These are phyloP conservation scores for Idaea straminata DNA, from an alignment of 2,888 invertebrate genomes.

Conservation along the genomic window DNA sequence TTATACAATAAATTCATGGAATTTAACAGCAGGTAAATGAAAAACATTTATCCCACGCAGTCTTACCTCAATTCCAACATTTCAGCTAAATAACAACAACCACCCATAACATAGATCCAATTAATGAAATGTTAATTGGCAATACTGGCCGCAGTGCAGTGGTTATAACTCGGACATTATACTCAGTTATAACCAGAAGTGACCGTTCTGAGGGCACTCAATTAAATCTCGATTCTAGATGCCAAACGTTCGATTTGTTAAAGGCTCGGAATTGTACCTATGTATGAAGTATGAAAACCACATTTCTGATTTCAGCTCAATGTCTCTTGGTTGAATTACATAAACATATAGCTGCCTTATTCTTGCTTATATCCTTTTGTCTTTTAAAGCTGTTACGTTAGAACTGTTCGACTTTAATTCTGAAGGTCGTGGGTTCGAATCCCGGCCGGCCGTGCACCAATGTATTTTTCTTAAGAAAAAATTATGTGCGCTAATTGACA, in stretches of 20 bases:
- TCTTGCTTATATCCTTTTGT: too few species aligned
- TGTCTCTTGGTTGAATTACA: not conserved
- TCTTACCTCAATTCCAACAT: not conserved
- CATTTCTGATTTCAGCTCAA: not conserved
- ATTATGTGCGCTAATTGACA: too few species aligned
- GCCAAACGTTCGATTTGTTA: not conserved
- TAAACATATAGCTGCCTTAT: too few species aligned
- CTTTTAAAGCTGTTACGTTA: too few species aligned
- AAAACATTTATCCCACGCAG: not conserved
- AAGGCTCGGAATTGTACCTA: not conserved
- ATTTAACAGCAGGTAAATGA: not conserved
- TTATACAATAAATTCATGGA: not conserved
- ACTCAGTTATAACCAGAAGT: slow-evolving; percentile 14
- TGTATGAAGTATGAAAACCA: not conserved
- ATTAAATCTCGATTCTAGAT: not conserved
- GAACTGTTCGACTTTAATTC: too few species aligned
- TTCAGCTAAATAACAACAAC: not conserved
- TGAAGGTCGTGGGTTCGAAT: too few species aligned
- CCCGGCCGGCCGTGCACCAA: too few species aligned
- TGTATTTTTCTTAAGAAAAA: too few species aligned
- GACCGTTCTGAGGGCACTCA: not conserved
- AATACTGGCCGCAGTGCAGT: slow-evolving; percentile 2
- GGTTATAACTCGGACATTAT: not conserved
- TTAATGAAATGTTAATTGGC: slow-evolving; percentile 14
- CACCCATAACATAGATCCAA: slow-evolving; percentile 12